Evolutionary conservation across 2,888 invertebrate genomes (phyloP).

Genomic region (Ceriagrion tenellum): DNA sequence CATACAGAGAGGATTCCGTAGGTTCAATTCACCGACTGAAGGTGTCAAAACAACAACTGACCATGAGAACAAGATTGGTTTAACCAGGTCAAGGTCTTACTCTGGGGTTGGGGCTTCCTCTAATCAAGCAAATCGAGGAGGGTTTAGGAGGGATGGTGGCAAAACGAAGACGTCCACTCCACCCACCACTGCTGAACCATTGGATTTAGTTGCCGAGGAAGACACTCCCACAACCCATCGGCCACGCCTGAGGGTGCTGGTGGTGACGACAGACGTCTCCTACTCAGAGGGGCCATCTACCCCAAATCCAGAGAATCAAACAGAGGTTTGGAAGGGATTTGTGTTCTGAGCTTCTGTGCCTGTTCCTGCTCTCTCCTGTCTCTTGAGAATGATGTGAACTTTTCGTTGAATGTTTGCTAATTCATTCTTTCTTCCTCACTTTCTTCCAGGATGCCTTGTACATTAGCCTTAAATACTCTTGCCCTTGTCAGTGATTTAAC

Average conservation of each 20-base stretch:
- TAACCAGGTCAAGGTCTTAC: background rate
- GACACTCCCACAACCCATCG: conserved; percentile 52
- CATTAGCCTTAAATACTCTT: background rate
- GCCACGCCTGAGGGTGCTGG: conserved; percentile 46
- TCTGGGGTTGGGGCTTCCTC: background rate
- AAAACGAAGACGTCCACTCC: background rate
- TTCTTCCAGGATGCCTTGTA: conserved; percentile 56
- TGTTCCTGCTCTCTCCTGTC: conserved; percentile 41
- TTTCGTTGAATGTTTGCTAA: conserved; percentile 15
- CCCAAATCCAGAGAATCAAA: conserved; percentile 42
- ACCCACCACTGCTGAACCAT: background rate
- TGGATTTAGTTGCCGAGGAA: conserved; percentile 48
- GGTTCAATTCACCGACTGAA: conserved; percentile 37
- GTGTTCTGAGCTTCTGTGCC: conserved; percentile 55
- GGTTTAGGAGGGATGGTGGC: conserved; percentile 14
- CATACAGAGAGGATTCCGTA: conserved; percentile 51
- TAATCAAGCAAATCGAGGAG: background rate
- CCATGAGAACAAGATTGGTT: conserved; percentile 54
- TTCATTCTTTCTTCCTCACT: conserved; percentile 42
- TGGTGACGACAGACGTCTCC: conserved; percentile 47
- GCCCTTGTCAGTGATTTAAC: conserved; percentile 27
- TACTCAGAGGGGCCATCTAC: conserved; percentile 51
- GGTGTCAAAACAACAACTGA: conserved; percentile 41
- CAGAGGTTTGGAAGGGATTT: conserved; percentile 44
- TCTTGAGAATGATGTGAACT: conserved; percentile 22